These are phyloP conservation scores for Melinaea menophilus DNA, from an alignment of 2,888 invertebrate species.

Conservation along the genomic window DNA sequence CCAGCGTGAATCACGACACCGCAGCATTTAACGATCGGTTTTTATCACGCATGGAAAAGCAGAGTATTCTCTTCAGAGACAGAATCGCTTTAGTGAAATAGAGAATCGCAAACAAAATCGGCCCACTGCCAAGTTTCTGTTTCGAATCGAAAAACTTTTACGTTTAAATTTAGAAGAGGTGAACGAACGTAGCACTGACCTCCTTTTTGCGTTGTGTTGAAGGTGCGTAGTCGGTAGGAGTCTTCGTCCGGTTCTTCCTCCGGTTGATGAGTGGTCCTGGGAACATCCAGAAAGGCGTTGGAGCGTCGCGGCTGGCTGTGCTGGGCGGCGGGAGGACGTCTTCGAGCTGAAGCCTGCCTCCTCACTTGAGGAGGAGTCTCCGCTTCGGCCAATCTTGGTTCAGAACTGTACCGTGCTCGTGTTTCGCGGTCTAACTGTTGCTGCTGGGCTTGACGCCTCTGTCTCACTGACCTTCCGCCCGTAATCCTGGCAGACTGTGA, in stretches of 20 bases:
- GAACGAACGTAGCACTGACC: conserved; percentile 76
- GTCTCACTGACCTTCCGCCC: conserved; percentile 79
- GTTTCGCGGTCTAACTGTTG: conserved; percentile 73
- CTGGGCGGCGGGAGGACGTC: conserved; percentile 71
- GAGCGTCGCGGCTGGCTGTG: conserved; percentile 79
- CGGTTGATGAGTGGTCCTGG: conserved; percentile 58
- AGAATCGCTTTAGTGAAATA: conserved; percentile 26
- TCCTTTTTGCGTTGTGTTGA: conserved; percentile 95
- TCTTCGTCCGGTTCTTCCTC: conserved; percentile 87
- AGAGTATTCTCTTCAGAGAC: conserved; percentile 23
- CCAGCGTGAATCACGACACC: conserved; percentile 57
- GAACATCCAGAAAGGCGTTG: conserved; percentile 85
- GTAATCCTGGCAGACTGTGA: conserved; percentile 86
- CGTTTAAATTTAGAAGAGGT: conserved; percentile 59
- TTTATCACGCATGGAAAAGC: conserved; percentile 46
- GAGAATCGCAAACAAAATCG: conserved; percentile 24
- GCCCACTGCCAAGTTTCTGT: conserved; percentile 62
- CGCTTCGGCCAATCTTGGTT: conserved; percentile 81
- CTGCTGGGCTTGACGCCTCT: conserved; percentile 66
- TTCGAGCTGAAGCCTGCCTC: conserved; percentile 79
- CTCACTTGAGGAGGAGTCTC: conserved; percentile 83
- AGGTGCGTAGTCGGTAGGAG: conserved; percentile 93
- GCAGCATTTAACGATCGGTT: conserved; percentile 49
- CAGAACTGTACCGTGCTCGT: conserved; percentile 81
- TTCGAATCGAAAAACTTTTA: conserved; percentile 54